Base-by-base conservation (phyloP, 2,888 invertebrate genomes). In the Drosophila silvestris region DNA sequence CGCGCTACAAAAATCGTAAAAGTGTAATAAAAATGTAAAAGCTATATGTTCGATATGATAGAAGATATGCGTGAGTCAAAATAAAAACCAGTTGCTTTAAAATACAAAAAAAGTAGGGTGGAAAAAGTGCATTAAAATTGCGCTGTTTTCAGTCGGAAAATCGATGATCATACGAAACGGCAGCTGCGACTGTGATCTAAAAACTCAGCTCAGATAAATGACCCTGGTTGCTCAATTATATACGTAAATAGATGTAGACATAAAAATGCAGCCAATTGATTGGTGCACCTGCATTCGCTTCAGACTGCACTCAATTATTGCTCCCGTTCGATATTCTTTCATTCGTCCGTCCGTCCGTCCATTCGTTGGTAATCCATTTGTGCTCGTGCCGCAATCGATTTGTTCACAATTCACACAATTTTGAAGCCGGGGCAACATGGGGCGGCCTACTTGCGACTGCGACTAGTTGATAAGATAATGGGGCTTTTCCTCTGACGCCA, bases 381-480 rank as follows among this genome's bases (percentile, higher is more conserved):
- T 47, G 70, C 70, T 75, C 41, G 75, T 77, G 81, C 81, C 73
- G 65, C 89, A 79, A 90, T 90, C 89, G 89, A 88, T 90, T 85
- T 77, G 70, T 71, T 65, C 67, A 62, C 73, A 63, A 39, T 44
- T 63, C 44, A 62, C 47, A 74, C 51, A 65, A 35, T 61, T 62
- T 19, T 53, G 50, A 63, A 58, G 50, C 66, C 61, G 28, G 7
- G 68, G 70, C 79, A 56, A 68, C 72, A 22, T 62, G 68, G 35
- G 35, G 9, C 72, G 85, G 76, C 90, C 90, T 83, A 87, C 72
- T 90, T 87, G 85, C 60, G 74, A 76, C 62, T 50, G 35, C 79
- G 63, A 74, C 70, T 60, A 64, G 80, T 86, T 90, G 87, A 87
- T 87, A 87, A 87, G 90, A 87, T 90, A 87, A 90, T 88, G 89